Evolutionary conservation across 2,888 invertebrate genomes (phyloP).

Genomic region (Phyllotreta cruciferae): DNA sequence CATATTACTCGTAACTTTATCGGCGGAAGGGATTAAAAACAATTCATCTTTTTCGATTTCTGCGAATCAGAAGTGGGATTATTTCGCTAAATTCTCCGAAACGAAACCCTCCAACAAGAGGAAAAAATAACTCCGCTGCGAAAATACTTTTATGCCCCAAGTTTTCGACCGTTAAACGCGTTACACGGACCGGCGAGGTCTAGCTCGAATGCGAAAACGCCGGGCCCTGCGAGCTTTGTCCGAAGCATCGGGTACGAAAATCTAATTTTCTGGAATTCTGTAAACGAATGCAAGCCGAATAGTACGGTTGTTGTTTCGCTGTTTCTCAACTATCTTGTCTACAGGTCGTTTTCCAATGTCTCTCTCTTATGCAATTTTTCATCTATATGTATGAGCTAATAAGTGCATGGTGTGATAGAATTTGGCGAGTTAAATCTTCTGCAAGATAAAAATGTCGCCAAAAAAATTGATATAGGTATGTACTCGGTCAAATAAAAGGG

Average conservation of each 20-base stretch:
- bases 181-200: conserved; percentile 9
- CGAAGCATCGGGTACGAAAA: conserved; percentile 36
- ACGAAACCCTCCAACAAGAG: too few relatives aligned
- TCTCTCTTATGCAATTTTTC: not conserved
- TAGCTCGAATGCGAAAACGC: conserved; percentile 9
- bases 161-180: conserved; percentile 10
- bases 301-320: not conserved
- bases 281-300: conserved; percentile 25
- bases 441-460: too few relatives aligned
- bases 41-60: too few relatives aligned
- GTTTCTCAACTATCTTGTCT: not conserved
- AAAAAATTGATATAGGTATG: too few relatives aligned
- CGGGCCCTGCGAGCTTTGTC: conserved; percentile 35
- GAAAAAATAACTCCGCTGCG: not conserved
- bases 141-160: conserved; percentile 19
- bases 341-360: not conserved
- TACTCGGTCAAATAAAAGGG: too few relatives aligned
- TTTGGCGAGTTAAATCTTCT: too few relatives aligned
- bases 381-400: too few relatives aligned
- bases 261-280: conserved; percentile 37
- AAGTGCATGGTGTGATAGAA: too few relatives aligned
- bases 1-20: too few relatives aligned
- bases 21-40: too few relatives aligned
- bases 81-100: too few relatives aligned
- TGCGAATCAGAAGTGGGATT: too few relatives aligned